Percentiles rank a stretch among this genome's conserved stretches.
These are phyloP conservation scores for Rhopalosiphum maidis DNA, from an alignment of 1,140 invertebrate species.

Conservation along the genomic window DNA sequence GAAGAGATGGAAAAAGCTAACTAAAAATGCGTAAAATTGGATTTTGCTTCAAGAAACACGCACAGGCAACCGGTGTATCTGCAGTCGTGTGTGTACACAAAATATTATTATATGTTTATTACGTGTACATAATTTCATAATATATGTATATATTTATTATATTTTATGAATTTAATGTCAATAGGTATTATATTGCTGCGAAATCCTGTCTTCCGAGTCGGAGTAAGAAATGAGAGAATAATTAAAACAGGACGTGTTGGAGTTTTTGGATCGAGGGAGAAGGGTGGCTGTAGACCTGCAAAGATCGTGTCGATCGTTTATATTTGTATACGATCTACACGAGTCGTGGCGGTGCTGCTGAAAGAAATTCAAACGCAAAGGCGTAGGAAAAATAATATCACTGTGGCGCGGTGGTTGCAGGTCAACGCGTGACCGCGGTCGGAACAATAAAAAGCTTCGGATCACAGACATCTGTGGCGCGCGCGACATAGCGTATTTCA, in stretches of 20 bases:
- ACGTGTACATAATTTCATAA: neutral
- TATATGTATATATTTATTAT: neutral
- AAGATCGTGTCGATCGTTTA: neutral
- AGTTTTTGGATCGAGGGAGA: neutral
- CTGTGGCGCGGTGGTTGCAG: neutral
- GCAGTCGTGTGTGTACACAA: neutral
- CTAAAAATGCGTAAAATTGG: slow-evolving; percentile 21
- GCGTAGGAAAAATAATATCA: neutral
- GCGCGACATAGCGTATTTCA: neutral
- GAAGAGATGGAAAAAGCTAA: neutral
- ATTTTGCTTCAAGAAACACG: neutral
- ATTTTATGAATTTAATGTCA: neutral
- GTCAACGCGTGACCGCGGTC: slow-evolving; percentile 6
- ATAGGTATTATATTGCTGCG: neutral
- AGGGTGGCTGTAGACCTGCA: neutral
- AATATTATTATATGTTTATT: neutral
- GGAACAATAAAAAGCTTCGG: neutral
- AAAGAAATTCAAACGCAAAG: neutral
- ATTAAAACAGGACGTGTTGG: neutral
- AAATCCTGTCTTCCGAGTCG: neutral
- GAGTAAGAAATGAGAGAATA: neutral
- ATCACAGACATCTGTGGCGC: neutral
- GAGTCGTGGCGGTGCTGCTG: neutral
- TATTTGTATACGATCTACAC: neutral
- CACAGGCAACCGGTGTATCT: no score